Conservation (phyloP, 1,140 invertebrate species). For the Calliphora vicina region DNA sequence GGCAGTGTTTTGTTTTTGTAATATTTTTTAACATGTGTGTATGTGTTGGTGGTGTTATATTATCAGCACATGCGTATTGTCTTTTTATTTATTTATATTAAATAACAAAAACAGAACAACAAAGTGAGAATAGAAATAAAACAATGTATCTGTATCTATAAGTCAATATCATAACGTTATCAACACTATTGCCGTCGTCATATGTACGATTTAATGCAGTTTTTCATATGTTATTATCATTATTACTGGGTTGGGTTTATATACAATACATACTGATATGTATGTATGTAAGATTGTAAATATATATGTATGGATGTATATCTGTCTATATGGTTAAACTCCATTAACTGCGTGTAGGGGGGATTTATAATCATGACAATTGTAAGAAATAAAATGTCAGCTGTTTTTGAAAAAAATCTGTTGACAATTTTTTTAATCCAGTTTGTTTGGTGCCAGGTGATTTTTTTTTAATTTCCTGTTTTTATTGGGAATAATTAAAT, state of each 20-base stretch:
- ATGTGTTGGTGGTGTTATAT: neutral
- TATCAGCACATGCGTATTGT: neutral
- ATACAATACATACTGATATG: neutral
- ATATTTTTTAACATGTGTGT: neutral
- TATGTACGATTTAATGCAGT: neutral
- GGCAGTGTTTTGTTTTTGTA: too few species aligned
- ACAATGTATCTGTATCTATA: neutral
- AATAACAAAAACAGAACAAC: neutral
- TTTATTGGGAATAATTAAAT: neutral
- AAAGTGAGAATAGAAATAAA: neutral
- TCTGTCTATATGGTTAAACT: neutral
- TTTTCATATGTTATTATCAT: neutral
- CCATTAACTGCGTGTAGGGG: neutral
- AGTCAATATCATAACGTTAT: neutral
- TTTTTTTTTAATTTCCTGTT: neutral
- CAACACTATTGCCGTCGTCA: neutral
- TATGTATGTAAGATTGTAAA: neutral
- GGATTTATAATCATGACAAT: neutral
- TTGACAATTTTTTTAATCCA: neutral
- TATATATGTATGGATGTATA: neutral
- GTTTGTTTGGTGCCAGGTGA: neutral
- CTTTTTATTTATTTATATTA: neutral
- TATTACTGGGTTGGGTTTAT: slow-evolving; percentile 1
- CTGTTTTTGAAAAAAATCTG: neutral
- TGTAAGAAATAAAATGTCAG: neutral